Evolutionary conservation across 2,888 invertebrate species (phyloP), one percentile per base, ranked within the genome.

Genomic region (Polymixis lichenea): DNA sequence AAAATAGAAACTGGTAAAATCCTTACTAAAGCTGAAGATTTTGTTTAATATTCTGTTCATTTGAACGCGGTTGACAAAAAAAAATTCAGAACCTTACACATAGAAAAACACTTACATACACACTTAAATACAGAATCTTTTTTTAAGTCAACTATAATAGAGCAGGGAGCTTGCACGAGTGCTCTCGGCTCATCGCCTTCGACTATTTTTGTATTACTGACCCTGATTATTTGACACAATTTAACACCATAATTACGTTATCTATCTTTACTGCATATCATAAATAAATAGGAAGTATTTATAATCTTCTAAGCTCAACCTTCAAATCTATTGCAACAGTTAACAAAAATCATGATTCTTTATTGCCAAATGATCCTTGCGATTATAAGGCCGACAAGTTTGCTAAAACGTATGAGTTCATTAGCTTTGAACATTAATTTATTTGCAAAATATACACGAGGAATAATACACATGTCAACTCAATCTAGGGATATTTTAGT

Each of bases 281-380:
- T 32, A 61, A 62, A 61, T 17, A 58, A 66, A 68, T 13, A 72
- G 68, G 77, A 81, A 81, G 53, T 49, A 15, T 9, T 8, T 51
- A 56, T 43, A 28, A 15, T n/a, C 55, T 25, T 28, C n/a, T 61
- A 60, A 55, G 58, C 78, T 78, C 55, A 66, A 82, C 82, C 82
- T 81, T 62, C 43, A 28, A n/a, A 53, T 13, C n/a, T 61, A 61
- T 69, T 72, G 62, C 75, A 75, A 28, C 28, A 78, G n/a, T 32
- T 61, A 69, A 13, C 38, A 15, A 68, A 46, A 69, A 53, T 53
- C 5, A 28, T 69, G 22, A 11, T 38, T 51, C 51, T 61, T 56
- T 49, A 78, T 64, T 60, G 28, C 1, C 28, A 55, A 60, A 60
- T 53, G 38, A 82, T 81, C 79, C 83, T 82, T 83, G 72, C 56